Base-by-base conservation (phyloP, 2,888 invertebrate species). In the Zaprionus lineosus region DNA sequence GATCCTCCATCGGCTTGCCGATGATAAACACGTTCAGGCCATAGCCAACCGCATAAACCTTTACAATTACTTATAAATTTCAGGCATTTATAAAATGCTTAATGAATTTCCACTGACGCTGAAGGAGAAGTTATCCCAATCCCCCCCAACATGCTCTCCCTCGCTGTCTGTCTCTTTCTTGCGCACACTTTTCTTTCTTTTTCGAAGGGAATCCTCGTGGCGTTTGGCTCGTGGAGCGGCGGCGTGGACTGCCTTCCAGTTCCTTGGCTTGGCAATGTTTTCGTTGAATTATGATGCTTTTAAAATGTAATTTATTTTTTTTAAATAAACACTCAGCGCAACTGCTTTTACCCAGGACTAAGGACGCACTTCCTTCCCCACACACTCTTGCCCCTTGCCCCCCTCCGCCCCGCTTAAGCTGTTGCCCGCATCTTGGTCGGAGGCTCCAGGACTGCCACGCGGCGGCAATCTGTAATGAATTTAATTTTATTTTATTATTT, bases 231-330 rank as follows among this genome's bases (percentile, higher is more conserved):
- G 37, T 46, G 44, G 57, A 31, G 29, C 58, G 65, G 47, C 51
- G 56, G 55, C 15, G 39, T 37, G 37, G 46, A 21, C 19, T 48
- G 65, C 31, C 26, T 51, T 68, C 40, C 72, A 43, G 41, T 59
- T 69, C 26, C 56, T 43, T 60, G 63, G 56, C 62, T 65, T 74
- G 67, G 74, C 59, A 65, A 65, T 84, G 78, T 82, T 84, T 84
- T 82, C 75, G 58, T 79, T 79, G 85, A 79, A 84, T 79, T 79
- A 79, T 79, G 78, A 79, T 82, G 78, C 78, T 79, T 79, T 79
- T 84, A 84, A 79, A 79, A 82, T 74, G 84, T 78, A 79, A 79
- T 79, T 84, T 84, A 81, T 78, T 73, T 84, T 81, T 70, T 84
- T 84, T 74, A 84, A 78, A 84, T 78, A 84, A 84, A 82, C 82